A percentile compares a stretch with the other conserved stretches of the same genome.
These are phyloP conservation scores for Sphenopsis melanotis DNA, from an alignment of 2,797 vertebrate genomes.

Conservation along the genomic window DNA sequence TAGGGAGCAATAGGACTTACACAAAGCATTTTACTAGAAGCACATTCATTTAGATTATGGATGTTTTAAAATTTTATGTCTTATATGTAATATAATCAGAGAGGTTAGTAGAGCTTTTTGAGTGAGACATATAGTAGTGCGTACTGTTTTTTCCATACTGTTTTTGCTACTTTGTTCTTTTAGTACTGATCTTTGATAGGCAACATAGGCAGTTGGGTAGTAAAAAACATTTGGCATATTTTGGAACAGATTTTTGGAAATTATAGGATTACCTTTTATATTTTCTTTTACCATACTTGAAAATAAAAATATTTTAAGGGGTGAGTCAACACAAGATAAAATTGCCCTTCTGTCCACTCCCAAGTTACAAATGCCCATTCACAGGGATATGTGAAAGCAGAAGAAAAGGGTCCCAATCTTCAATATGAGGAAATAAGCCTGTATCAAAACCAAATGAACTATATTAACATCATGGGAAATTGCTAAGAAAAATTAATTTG, in stretches of 20 bases:
- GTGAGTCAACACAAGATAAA: background rate
- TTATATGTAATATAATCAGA: background rate
- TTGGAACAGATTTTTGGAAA: background rate
- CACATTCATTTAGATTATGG: background rate
- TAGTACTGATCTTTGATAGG: background rate
- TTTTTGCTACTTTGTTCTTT: background rate
- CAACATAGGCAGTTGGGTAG: background rate
- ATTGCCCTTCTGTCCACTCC: background rate
- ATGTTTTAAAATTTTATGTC: background rate
- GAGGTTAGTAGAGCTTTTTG: background rate
- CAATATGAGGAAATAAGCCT: background rate
- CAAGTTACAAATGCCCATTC: background rate
- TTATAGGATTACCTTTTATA: background rate
- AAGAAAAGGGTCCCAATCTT: background rate
- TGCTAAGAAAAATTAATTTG: background rate
- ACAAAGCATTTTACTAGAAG: background rate
- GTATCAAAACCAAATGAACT: background rate
- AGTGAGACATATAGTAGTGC: background rate
- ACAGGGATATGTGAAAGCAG: background rate
- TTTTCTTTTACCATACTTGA: background rate
- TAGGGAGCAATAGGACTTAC: background rate
- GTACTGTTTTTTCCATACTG: background rate
- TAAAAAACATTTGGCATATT: background rate
- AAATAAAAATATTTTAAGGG: background rate
- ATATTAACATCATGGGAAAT: background rate